Evolutionary conservation across 2,888 invertebrate species (phyloP).

Genomic region (Torymus texanus): DNA sequence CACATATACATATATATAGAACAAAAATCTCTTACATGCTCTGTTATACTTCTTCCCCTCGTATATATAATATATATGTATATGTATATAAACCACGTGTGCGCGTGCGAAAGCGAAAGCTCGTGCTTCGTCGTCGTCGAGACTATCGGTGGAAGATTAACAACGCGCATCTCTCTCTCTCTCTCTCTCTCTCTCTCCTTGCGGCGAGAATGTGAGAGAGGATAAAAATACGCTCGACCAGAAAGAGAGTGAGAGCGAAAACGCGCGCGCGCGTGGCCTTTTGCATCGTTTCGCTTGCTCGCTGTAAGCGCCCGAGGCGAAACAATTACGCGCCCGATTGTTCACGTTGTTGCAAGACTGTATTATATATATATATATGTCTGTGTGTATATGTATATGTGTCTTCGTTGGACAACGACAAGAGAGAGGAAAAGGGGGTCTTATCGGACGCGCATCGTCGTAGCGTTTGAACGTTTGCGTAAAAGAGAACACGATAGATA

Average conservation of each 20-base stretch:
- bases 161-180: constrained; percentile 58
- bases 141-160: constrained; percentile 55
- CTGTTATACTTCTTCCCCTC: not conserved
- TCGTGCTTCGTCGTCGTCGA: constrained; percentile 4
- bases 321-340: constrained; percentile 36
- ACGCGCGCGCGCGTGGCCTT: constrained; percentile 59
- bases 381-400: not conserved
- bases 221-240: constrained; percentile 66
- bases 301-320: constrained; percentile 27
- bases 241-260: not conserved
- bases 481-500: too few species aligned
- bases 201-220: constrained; percentile 58
- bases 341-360: not conserved
- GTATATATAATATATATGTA: too few species aligned
- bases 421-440: too few species aligned
- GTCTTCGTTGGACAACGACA: not conserved
- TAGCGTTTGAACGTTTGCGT: too few species aligned
- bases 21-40: not conserved
- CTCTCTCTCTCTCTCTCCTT: constrained; percentile 33
- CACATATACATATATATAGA: not conserved
- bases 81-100: not conserved
- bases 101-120: not conserved
- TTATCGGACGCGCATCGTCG: too few species aligned
- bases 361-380: not conserved
- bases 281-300: constrained; percentile 57